A percentile compares a stretch with the other conserved stretches of the same genome.
Evolutionary conservation across 2,113 vertebrate genomes (phyloP).

Genomic region (Symphodus melops): DNA sequence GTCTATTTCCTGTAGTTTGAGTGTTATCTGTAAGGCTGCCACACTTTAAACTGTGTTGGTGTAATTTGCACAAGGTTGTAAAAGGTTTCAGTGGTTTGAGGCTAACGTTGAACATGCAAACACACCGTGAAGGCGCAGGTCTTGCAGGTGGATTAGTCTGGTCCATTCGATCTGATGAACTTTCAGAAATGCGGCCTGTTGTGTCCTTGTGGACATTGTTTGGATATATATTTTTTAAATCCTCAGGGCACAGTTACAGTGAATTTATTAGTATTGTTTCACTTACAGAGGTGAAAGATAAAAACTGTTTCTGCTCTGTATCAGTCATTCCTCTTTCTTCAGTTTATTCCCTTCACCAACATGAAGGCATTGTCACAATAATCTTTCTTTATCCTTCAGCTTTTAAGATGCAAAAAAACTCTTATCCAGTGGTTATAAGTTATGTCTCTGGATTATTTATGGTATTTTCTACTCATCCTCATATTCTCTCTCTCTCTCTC

Average conservation of each 20-base stretch:
- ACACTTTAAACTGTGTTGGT: constrained; percentile 6
- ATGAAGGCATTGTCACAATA: neutral
- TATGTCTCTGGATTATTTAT: neutral
- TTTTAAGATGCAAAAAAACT: neutral
- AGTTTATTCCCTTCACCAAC: constrained; percentile 9
- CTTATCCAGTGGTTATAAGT: neutral
- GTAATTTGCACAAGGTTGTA: constrained; percentile 36
- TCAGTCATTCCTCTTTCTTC: constrained; percentile 7
- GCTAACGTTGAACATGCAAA: neutral
- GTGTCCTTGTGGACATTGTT: constrained; percentile 31
- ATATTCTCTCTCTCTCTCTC: constrained; percentile 14
- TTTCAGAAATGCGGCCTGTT: constrained; percentile 33
- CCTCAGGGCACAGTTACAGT: neutral
- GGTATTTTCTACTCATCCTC: neutral
- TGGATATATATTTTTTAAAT: constrained; percentile 3
- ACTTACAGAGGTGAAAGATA: neutral
- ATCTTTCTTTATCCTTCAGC: neutral
- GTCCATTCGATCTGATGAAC: constrained; percentile 29
- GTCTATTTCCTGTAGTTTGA: neutral
- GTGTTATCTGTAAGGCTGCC: neutral
- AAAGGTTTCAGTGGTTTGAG: constrained; percentile 14
- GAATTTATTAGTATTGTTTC: neutral
- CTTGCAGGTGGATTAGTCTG: constrained; percentile 29
- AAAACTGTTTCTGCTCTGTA: neutral
- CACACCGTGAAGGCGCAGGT: constrained; percentile 28